Evolutionary conservation across 2,888 invertebrate genomes (phyloP).

Genomic region (Mimas tiliae): DNA sequence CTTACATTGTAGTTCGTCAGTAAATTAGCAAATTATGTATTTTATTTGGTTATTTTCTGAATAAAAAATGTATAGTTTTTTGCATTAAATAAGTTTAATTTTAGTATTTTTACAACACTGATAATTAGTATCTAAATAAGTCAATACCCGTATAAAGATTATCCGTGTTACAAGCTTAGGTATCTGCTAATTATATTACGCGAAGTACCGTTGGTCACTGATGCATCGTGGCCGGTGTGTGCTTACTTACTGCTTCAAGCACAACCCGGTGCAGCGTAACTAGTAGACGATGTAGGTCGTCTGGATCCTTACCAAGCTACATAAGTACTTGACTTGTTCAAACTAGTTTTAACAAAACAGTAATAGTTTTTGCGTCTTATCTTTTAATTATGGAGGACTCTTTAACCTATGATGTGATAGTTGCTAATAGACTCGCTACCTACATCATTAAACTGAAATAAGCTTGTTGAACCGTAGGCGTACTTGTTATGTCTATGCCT

Average conservation of each 20-base stretch:
- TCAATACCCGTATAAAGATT: neutral
- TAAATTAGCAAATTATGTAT: too few relatives aligned
- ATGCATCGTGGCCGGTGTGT: conserved; percentile 36
- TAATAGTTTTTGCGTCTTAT: neutral
- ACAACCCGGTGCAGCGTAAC: conserved; percentile 32
- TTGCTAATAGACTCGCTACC: too few relatives aligned
- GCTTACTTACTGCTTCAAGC: conserved; percentile 39
- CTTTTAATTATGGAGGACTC: too few relatives aligned
- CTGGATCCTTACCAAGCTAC: conserved; percentile 43
- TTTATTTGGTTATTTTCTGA: too few relatives aligned
- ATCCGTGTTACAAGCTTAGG: conserved; percentile 26
- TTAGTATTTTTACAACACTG: neutral
- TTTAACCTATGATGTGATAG: too few relatives aligned
- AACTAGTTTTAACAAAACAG: neutral
- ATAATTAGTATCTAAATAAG: neutral
- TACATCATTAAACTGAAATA: too few relatives aligned
- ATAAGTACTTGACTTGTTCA: conserved; percentile 26
- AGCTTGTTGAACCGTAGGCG: too few relatives aligned
- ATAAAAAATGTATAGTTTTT: too few relatives aligned
- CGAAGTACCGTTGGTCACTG: conserved; percentile 48
- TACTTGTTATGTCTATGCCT: too few relatives aligned
- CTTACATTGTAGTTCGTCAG: too few relatives aligned
- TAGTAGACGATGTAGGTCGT: conserved; percentile 41
- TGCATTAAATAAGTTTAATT: too few relatives aligned
- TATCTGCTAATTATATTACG: conserved; percentile 34